Conservation (phyloP, 1,140 invertebrate genomes). For the Lasioglossum baleicum region DNA sequence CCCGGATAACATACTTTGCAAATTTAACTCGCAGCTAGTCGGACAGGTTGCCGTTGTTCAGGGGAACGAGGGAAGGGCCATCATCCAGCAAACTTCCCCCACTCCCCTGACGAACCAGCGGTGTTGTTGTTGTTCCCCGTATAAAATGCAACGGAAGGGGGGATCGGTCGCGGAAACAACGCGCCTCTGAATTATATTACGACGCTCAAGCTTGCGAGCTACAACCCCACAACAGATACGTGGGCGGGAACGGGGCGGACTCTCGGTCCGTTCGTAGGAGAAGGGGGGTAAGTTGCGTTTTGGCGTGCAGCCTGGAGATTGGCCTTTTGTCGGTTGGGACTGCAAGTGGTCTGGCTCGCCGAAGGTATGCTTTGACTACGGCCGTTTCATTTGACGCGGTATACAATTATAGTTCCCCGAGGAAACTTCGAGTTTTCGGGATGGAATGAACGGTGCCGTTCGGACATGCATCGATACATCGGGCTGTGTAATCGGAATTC, state of each 20-base stretch:
- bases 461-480: slow-evolving; percentile 47
- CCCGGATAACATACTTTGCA: too few species aligned
- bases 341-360: slow-evolving; percentile 45
- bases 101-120: neutral
- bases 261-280: too few species aligned
- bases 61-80: slow-evolving; percentile 10
- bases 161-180: slow-evolving; percentile 18
- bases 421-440: slow-evolving; percentile 59
- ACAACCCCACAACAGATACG: neutral
- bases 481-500: slow-evolving; percentile 31
- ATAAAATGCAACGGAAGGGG: slow-evolving; percentile 7
- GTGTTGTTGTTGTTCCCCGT: slow-evolving; percentile 16
- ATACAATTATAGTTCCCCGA: slow-evolving; percentile 51
- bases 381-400: slow-evolving; percentile 46
- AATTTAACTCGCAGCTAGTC: neutral
- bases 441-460: slow-evolving; percentile 47
- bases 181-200: slow-evolving; percentile 46
- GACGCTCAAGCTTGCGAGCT: neutral
- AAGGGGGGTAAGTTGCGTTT: slow-evolving; percentile 12
- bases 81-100: slow-evolving; percentile 22
- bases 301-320: slow-evolving; percentile 29
- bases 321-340: slow-evolving; percentile 55
- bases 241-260: too few species aligned
- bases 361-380: slow-evolving; percentile 61
- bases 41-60: slow-evolving; percentile 53